Percentiles rank a stretch among this genome's conserved stretches.
These are phyloP conservation scores for Leptobrachium ailaonicum DNA, from an alignment of 2,113 vertebrate species.

Conservation along the genomic window DNA sequence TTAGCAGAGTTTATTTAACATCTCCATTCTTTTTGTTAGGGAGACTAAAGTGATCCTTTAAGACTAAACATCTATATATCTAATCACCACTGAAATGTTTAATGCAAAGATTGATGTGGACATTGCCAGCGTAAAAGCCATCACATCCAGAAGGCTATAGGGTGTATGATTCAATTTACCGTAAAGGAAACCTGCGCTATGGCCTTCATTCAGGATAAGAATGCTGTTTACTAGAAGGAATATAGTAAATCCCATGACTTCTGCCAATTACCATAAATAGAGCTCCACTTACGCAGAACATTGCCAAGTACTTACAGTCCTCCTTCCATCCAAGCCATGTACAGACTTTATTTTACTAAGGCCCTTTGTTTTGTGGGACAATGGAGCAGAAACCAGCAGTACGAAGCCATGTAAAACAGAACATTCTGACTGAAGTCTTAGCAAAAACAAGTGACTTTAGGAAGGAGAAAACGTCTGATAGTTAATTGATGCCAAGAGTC, in stretches of 20 bases:
- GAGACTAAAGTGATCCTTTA: no score
- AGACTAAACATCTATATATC: no score
- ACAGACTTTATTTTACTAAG: slow-evolving; percentile 21
- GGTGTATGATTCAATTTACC: background rate
- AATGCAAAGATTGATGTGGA: background rate
- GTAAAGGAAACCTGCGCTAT: background rate
- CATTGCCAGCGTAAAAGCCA: background rate
- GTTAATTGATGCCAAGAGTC: background rate
- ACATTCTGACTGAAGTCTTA: background rate
- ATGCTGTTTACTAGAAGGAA: slow-evolving; percentile 5
- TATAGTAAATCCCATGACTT: slow-evolving; percentile 18
- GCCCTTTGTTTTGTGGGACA: slow-evolving; percentile 41
- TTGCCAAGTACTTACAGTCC: slow-evolving; percentile 32
- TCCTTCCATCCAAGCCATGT: background rate
- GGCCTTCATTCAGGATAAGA: background rate
- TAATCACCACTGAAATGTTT: no score
- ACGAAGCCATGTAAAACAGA: background rate
- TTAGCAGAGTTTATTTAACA: no score
- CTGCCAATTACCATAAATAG: slow-evolving; percentile 46
- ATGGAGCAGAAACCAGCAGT: slow-evolving; percentile 2
- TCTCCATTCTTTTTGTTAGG: no score
- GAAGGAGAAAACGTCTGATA: background rate
- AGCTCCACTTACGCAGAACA: slow-evolving; percentile 1
- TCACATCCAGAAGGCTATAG: background rate
- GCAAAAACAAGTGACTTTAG: background rate